Conservation (phyloP, 2,888 invertebrate species). For the Erebia ligea region DNA sequence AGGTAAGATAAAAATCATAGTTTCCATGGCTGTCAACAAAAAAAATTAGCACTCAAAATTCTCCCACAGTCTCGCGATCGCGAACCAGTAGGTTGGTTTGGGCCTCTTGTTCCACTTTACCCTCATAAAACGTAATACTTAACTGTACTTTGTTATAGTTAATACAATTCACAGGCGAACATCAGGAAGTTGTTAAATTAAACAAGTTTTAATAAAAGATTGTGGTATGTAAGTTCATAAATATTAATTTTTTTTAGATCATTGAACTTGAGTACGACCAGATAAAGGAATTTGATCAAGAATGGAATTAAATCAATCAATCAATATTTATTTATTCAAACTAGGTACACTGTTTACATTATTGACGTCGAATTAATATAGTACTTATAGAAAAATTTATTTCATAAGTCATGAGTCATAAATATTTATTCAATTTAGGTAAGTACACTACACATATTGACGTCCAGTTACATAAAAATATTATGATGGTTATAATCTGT, state of each 20-base stretch:
- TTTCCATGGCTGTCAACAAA: not conserved
- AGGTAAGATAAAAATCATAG: slow-evolving; percentile 11
- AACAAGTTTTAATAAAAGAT: slow-evolving; percentile 19
- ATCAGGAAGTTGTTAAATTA: slow-evolving; percentile 20
- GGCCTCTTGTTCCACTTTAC: slow-evolving; percentile 10
- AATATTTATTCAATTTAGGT: too few species aligned
- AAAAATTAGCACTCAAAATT: slow-evolving; percentile 9
- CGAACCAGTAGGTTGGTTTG: not conserved
- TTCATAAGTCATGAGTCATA: too few species aligned
- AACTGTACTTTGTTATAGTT: slow-evolving; percentile 18
- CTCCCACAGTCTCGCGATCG: slow-evolving; percentile 18
- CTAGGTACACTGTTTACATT: too few species aligned
- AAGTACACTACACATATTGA: too few species aligned
- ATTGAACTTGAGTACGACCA: not conserved
- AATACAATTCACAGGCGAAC: slow-evolving; percentile 14
- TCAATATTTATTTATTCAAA: too few species aligned
- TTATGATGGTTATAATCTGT: too few species aligned
- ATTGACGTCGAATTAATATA: too few species aligned
- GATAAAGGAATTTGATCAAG: too few species aligned
- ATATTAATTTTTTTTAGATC: not conserved
- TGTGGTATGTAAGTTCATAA: not conserved
- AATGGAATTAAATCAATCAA: too few species aligned
- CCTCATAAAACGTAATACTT: slow-evolving; percentile 17
- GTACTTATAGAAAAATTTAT: too few species aligned
- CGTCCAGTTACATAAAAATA: too few species aligned